Percentiles rank a stretch among this genome's conserved stretches.
phyloP scores from a whole-genome alignment of 2,113 vertebrate genomes.

The Romanogobio albipinnatus region DNA sequence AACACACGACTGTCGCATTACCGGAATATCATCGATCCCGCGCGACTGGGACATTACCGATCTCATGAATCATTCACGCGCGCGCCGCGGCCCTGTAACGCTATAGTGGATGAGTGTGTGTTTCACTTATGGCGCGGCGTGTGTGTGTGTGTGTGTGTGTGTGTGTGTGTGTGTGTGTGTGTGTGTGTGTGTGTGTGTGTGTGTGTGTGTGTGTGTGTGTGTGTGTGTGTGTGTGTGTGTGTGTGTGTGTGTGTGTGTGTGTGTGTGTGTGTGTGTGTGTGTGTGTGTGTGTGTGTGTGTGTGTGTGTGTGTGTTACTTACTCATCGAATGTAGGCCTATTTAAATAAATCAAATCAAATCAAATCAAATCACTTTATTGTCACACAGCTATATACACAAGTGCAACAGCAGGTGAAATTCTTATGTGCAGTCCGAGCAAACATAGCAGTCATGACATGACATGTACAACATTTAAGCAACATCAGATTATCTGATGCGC shows the following conservation, averaged over 20 bases:
- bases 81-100: neutral
- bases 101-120: neutral
- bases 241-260: neutral
- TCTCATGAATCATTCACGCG: conserved; percentile 48
- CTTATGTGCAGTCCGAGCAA: too few relatives aligned
- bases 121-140: neutral
- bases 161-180: neutral
- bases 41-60: conserved; percentile 41
- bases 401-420: too few relatives aligned
- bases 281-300: neutral
- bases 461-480: too few relatives aligned
- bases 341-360: too few relatives aligned
- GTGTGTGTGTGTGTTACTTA: neutral
- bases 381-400: too few relatives aligned
- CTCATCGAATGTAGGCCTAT: too few relatives aligned
- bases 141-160: neutral
- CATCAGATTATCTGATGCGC: too few relatives aligned
- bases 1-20: conserved; percentile 44
- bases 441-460: too few relatives aligned
- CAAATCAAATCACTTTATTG: too few relatives aligned
- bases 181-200: neutral
- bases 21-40: conserved; percentile 35
- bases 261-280: too few relatives aligned
- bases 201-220: neutral
- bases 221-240: neutral